A percentile compares a stretch with the other conserved stretches of the same genome.
These are phyloP conservation scores for Amphiprion clarkii DNA, from an alignment of 2,797 vertebrate species.

Conservation along the genomic window DNA sequence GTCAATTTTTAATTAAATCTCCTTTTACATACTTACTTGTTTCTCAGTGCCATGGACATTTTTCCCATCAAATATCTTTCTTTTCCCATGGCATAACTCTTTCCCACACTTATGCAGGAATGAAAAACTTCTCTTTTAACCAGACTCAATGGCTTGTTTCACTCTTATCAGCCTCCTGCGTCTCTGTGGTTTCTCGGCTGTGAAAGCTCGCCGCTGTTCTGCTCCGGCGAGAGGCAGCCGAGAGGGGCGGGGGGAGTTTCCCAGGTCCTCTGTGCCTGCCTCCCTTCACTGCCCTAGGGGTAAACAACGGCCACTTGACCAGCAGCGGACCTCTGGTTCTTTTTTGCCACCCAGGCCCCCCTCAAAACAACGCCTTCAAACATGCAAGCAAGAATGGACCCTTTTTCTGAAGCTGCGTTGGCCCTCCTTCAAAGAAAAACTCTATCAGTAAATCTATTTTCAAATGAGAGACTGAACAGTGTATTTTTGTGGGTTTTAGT, in stretches of 20 bases:
- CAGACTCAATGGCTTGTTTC: conserved; percentile 72
- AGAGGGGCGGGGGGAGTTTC: conserved; percentile 26
- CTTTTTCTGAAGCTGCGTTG: conserved; percentile 39
- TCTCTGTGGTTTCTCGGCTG: conserved; percentile 67
- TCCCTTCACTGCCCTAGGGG: conserved; percentile 56
- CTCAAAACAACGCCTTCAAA: conserved; percentile 63
- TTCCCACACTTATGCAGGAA: conserved; percentile 78
- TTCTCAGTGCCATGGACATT: conserved; percentile 57
- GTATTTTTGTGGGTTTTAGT: conserved; percentile 47
- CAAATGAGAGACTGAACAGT: conserved; percentile 42
- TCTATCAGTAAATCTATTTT: conserved; percentile 74
- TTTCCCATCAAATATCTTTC: conserved; percentile 67
- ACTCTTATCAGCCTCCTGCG: conserved; percentile 73
- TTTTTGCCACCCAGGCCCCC: conserved; percentile 41
- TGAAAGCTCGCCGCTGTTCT: conserved; percentile 76
- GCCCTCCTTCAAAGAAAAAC: conserved; percentile 65
- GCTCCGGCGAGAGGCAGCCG: conserved; percentile 11
- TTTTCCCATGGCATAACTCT: conserved; percentile 67
- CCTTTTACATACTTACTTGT: conserved; percentile 39
- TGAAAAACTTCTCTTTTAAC: conserved; percentile 65
- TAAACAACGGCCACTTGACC: conserved; percentile 58
- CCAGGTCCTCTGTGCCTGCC: conserved; percentile 42
- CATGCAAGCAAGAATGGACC: conserved; percentile 52
- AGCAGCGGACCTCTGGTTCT: conserved; percentile 27
- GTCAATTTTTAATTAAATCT: conserved; percentile 71